Evolutionary conservation across 2,888 invertebrate genomes (phyloP).

Genomic region (Gymnoscelis rufifasciata): DNA sequence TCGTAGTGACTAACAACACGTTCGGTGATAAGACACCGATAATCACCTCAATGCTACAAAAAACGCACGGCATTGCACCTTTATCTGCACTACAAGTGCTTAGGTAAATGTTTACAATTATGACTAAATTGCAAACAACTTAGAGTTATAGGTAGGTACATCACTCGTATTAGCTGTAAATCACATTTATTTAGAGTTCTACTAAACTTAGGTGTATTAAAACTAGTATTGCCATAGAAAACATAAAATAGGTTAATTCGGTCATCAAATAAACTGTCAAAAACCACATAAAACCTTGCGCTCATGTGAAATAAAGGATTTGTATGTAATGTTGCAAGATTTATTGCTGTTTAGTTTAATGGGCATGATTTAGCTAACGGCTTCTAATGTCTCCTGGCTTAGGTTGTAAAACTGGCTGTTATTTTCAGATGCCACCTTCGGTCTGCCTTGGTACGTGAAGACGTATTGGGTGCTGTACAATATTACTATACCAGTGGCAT

Average conservation of each 20-base stretch:
- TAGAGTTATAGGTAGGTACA: constrained; percentile 9
- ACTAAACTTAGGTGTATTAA: constrained; percentile 9
- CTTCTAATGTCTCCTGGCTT: constrained; percentile 5
- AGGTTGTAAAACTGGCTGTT: constrained; percentile 4
- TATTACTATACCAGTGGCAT: constrained; percentile 66
- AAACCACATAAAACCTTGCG: constrained; percentile 4
- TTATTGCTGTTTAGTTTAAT: constrained; percentile 12
- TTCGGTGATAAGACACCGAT: not conserved
- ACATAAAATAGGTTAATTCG: constrained; percentile 19
- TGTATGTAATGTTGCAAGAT: constrained; percentile 13
- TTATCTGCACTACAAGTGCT: constrained; percentile 9
- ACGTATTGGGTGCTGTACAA: constrained; percentile 74
- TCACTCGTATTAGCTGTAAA: constrained; percentile 11
- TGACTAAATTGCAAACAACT: not conserved
- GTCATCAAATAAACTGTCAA: constrained; percentile 3
- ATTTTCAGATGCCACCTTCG: constrained; percentile 57
- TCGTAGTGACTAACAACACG: not conserved
- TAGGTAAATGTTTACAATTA: not conserved
- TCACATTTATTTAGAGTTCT: too few species aligned
- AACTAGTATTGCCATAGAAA: not conserved
- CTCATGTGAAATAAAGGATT: constrained; percentile 5
- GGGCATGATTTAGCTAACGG: constrained; percentile 8
- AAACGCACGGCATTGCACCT: not conserved
- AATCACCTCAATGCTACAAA: not conserved
- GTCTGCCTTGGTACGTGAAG: constrained; percentile 68